A percentile compares a stretch with the other conserved stretches of the same genome.
Conservation (phyloP, 2,888 invertebrate species). For the Eurytoma adleriae region DNA sequence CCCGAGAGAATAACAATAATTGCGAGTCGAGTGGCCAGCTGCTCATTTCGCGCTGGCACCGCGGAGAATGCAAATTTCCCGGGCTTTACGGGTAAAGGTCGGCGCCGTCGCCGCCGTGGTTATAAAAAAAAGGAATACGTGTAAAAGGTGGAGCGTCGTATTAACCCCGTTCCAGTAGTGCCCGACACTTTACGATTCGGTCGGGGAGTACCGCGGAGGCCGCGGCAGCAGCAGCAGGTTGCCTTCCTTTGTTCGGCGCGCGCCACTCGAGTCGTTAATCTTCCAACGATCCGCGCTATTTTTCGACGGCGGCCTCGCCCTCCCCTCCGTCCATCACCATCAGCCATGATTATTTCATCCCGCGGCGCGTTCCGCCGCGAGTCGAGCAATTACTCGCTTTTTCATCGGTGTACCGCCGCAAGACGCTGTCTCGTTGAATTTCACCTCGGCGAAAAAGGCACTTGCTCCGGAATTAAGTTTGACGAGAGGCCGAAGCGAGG, state of each 20-base stretch:
- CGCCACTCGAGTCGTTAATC: conserved; percentile 24
- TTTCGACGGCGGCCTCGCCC: background rate
- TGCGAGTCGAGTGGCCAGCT: background rate
- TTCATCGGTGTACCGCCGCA: too few species aligned
- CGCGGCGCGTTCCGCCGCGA: background rate
- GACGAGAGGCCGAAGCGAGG: too few species aligned
- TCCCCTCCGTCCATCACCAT: background rate
- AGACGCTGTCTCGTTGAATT: too few species aligned
- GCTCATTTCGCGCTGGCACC: background rate
- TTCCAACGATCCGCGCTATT: conserved; percentile 21
- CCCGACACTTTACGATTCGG: conserved; percentile 3
- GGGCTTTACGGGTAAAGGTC: background rate
- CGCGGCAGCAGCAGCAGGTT: conserved; percentile 22
- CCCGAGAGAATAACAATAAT: background rate
- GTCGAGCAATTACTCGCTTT: background rate
- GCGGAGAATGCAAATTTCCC: background rate
- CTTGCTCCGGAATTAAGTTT: too few species aligned
- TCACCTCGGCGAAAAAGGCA: too few species aligned
- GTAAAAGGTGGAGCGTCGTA: conserved; percentile 13
- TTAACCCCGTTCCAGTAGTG: conserved; percentile 21
- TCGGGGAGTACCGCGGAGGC: too few species aligned
- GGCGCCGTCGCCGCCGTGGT: background rate
- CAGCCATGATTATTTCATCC: too few species aligned
- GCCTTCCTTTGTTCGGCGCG: background rate
- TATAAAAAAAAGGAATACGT: conserved; percentile 4